phyloP scores from a whole-genome alignment of 2,797 vertebrate genomes.

The Poeciliopsis infans region DNA sequence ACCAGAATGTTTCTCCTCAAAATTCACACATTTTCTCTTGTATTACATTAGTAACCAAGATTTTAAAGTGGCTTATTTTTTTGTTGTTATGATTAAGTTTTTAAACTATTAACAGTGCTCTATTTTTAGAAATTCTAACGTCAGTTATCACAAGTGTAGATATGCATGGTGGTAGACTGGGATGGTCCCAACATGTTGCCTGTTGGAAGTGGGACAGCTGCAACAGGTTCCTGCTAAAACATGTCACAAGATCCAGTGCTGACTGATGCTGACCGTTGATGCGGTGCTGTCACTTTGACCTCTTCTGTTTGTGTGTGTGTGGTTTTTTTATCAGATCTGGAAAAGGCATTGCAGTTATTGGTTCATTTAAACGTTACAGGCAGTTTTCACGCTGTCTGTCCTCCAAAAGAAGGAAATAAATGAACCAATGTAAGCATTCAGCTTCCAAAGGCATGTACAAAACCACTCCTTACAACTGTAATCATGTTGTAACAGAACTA shows the following conservation, averaged over 20 bases:
- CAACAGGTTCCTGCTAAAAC: neutral
- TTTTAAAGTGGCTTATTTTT: neutral
- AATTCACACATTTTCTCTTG: neutral
- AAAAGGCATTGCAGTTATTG: constrained; percentile 21
- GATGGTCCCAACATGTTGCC: neutral
- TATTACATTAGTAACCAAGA: neutral
- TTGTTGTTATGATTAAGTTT: no score
- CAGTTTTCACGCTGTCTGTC: constrained; percentile 51
- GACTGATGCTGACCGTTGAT: neutral
- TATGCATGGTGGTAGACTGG: neutral
- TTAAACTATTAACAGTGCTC: no score
- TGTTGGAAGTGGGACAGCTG: neutral
- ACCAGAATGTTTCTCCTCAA: neutral
- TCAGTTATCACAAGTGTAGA: neutral
- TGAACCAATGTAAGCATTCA: constrained; percentile 30
- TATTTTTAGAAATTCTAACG: no score
- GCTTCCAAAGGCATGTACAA: constrained; percentile 48
- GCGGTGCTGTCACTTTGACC: neutral
- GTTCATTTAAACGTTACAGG: constrained; percentile 56
- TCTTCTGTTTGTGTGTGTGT: neutral
- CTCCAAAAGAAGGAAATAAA: constrained; percentile 40
- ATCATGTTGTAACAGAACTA: constrained; percentile 36
- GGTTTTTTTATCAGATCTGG: neutral
- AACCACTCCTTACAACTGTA: constrained; percentile 33
- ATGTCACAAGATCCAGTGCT: neutral